Base-by-base conservation (phyloP, 1,140 invertebrate species). In the Marisa cornuarietis region DNA sequence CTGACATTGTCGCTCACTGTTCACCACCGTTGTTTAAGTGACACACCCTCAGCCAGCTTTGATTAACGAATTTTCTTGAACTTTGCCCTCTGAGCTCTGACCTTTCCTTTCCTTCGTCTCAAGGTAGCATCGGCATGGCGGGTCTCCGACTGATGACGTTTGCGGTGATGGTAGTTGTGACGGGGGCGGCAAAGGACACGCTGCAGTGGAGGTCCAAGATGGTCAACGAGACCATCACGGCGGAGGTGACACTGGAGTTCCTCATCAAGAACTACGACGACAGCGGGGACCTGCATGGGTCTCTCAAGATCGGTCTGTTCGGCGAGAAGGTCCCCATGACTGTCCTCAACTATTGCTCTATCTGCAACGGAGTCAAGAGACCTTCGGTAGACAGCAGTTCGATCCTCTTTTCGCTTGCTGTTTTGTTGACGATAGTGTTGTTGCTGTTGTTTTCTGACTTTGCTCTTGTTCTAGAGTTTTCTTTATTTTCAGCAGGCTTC, bases 301-400 rank as follows among this genome's bases (percentile, higher is more conserved):
- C 79, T 14, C 82, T 87, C 52, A 73, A 76, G 26, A 80, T 89
- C 68, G 87, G 83, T 20, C 80, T 89, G 26, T 89, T 88, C 73
- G 88, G 88, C 22, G 86, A 89, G 31, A 79, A 78, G 22, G 86
- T 84, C 13, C 88, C 88, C 22, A 84, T 87, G 82, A 89, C 88
- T 0, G 86, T 86, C 13, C 79, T 88, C 65, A 89, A 89, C 79
- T 89, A 88, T 71, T 75, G 79, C 69, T 76, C 71, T 26, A 73
- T 83, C 24, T 78, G 80, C 54, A 83, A 83, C 62, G 80, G 83
- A 8, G 69, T 78, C 77, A 83, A 83, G 66, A 73, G 80, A 20
- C 79, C 79, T 13, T 42, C 31, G 42, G 82, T 83, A 71, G 16
- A 49, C 49, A 20, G 6, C 3, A 49, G 1, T 31, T 51, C 11